Evolutionary conservation across 2,797 vertebrate genomes (phyloP).

Genomic region (Cossypha caffra): DNA sequence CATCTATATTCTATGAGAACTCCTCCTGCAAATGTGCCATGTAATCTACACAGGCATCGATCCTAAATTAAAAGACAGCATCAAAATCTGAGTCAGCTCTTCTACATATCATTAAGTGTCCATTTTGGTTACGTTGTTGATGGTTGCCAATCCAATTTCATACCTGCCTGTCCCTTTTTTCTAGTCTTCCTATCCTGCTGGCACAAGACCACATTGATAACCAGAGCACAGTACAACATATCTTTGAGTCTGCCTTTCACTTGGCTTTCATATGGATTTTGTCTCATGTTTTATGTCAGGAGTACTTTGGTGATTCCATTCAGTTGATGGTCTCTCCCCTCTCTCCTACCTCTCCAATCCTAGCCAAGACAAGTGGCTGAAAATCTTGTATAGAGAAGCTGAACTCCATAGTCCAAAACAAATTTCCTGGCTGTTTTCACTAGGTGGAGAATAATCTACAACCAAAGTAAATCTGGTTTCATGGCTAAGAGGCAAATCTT

Average conservation of each 20-base stretch:
- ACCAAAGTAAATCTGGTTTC: not conserved
- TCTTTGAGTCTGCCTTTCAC: not conserved
- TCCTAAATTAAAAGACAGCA: conserved; percentile 40
- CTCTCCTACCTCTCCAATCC: not conserved
- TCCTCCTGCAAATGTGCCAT: not conserved
- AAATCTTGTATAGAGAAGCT: not conserved
- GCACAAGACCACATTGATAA: not conserved
- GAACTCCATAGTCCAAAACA: not conserved
- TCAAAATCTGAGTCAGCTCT: conserved; percentile 29
- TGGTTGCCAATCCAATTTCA: not conserved
- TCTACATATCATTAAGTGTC: not conserved
- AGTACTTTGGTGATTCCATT: not conserved
- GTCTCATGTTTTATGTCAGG: not conserved
- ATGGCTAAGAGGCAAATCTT: not conserved
- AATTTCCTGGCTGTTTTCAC: not conserved
- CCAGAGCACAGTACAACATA: not conserved
- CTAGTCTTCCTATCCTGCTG: not conserved
- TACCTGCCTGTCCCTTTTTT: not conserved
- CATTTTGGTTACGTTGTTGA: not conserved
- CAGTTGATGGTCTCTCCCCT: not conserved
- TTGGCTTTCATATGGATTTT: not conserved
- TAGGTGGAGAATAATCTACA: not conserved
- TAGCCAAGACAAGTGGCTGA: rapidly evolving
- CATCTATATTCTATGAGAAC: not conserved
- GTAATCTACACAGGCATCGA: not conserved